Conservation (phyloP, 2,888 invertebrate genomes). For the Julus scanicus region DNA sequence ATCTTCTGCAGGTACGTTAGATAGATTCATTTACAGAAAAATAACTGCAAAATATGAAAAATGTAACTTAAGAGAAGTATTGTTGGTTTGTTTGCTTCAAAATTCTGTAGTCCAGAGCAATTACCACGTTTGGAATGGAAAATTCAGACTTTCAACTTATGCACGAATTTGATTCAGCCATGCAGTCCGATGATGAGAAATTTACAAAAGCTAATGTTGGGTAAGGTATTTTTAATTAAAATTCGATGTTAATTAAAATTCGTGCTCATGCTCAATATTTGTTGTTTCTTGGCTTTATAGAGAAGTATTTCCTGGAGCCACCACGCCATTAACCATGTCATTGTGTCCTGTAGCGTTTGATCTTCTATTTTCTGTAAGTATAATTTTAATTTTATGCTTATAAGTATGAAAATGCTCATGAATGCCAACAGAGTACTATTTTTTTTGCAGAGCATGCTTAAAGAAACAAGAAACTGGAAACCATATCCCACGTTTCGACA, state of each 20-base stretch:
- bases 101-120: conserved; percentile 71
- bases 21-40: background rate
- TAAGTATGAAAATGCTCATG: background rate
- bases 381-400: background rate
- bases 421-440: background rate
- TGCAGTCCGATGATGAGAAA: conserved; percentile 75
- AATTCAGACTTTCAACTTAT: conserved; percentile 78
- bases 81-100: too few species aligned
- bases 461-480: background rate
- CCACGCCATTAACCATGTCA: conserved; percentile 10
- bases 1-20: conserved; percentile 61
- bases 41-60: background rate
- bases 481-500: background rate
- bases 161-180: conserved; percentile 80
- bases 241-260: background rate
- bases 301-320: conserved; percentile 48
- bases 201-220: conserved; percentile 79
- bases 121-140: conserved; percentile 79
- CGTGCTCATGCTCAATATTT: background rate
- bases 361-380: background rate
- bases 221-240: conserved; percentile 68
- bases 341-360: background rate
- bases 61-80: background rate
- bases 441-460: background rate
- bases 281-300: background rate